These are phyloP conservation scores for Incurvaria masculella DNA, from an alignment of 2,888 invertebrate genomes.

Conservation along the genomic window DNA sequence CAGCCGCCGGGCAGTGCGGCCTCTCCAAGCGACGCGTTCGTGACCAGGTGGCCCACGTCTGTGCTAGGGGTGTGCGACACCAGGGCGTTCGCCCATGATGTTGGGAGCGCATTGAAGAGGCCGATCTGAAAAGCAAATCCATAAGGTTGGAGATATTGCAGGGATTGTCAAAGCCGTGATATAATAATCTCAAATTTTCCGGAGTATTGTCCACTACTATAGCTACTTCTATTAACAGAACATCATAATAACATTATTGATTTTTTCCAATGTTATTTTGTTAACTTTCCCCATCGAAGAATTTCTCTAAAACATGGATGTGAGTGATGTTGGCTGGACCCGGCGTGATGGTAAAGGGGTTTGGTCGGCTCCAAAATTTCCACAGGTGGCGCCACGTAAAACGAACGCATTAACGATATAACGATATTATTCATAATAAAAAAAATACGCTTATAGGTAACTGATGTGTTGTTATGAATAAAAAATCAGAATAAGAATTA, in stretches of 20 bases:
- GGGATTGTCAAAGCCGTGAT: slow-evolving; percentile 7
- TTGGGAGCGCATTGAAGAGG: slow-evolving; percentile 34
- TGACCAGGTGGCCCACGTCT: slow-evolving; percentile 43
- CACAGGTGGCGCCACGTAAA: no score
- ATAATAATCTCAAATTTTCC: slow-evolving; percentile 10
- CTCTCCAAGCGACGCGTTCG: slow-evolving; percentile 53
- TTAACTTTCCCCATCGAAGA: neutral
- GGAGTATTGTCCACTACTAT: slow-evolving; percentile 7
- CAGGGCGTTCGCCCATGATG: slow-evolving; percentile 39
- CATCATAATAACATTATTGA: slow-evolving; percentile 8
- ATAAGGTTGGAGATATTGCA: slow-evolving; percentile 1
- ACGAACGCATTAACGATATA: no score
- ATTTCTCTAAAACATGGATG: neutral
- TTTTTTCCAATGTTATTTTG: neutral
- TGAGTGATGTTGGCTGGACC: no score
- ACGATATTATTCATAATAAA: no score
- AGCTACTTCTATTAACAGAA: slow-evolving; percentile 10
- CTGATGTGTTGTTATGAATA: no score
- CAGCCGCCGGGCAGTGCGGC: slow-evolving; percentile 59
- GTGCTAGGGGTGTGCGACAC: slow-evolving; percentile 30
- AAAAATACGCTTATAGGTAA: no score
- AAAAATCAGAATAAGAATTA: no score
- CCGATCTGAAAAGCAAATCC: slow-evolving; percentile 34
- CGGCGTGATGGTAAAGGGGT: no score
- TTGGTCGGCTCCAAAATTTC: no score